These are phyloP conservation scores for Diachrysia chrysitis DNA, from an alignment of 2,888 invertebrate species.

Conservation along the genomic window DNA sequence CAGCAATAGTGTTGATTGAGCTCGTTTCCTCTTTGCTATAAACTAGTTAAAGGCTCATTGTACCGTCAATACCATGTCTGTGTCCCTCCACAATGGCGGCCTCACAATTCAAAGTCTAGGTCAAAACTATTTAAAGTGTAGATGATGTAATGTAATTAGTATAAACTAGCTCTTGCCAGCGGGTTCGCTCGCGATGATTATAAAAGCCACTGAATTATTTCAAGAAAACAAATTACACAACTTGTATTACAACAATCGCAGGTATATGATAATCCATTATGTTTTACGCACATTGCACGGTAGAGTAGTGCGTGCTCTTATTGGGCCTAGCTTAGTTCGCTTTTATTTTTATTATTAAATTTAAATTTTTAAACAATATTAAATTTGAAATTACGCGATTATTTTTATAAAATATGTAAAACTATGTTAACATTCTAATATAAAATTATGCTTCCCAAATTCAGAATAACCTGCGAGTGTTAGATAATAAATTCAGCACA, in stretches of 20 bases:
- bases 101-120: not conserved
- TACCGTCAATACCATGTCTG: not conserved
- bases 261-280: no score
- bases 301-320: no score
- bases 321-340: no score
- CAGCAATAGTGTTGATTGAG: not conserved
- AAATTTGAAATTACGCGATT: no score
- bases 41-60: not conserved
- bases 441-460: not conserved
- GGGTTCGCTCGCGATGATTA: not conserved
- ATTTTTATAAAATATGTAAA: not conserved
- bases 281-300: no score
- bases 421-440: not conserved
- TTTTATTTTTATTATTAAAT: no score
- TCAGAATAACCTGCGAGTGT: not conserved
- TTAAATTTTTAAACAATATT: no score
- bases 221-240: no score
- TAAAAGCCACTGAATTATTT: no score
- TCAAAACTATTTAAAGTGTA: slow-evolving; percentile 4
- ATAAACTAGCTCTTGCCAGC: not conserved
- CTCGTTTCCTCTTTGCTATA: not conserved
- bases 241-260: no score
- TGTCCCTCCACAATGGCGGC: not conserved
- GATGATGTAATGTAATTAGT: not conserved
- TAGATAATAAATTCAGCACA: not conserved